Conservation (phyloP, 2,797 vertebrate genomes). For the Merluccius polli region DNA sequence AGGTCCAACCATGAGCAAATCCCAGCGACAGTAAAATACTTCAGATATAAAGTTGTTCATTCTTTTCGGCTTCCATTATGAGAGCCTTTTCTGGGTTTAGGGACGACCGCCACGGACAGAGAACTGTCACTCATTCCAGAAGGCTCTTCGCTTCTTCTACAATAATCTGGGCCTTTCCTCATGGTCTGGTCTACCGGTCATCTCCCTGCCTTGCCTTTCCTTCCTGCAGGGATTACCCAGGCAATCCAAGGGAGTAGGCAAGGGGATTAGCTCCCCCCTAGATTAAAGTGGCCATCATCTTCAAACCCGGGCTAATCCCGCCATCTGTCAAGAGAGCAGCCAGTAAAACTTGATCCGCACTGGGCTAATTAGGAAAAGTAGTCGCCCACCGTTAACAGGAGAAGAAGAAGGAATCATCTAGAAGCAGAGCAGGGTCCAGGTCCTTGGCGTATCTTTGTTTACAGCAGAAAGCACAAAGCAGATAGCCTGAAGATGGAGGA, state of each 20-base stretch:
- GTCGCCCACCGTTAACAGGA: slow-evolving; percentile 34
- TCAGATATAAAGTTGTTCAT: not conserved
- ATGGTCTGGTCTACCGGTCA: slow-evolving; percentile 39
- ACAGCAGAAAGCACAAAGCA: not conserved
- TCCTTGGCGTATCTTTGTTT: not conserved
- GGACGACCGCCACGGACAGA: too few relatives aligned
- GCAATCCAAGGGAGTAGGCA: slow-evolving; percentile 50
- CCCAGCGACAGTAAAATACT: not conserved
- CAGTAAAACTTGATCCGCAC: slow-evolving; percentile 53
- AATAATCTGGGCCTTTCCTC: slow-evolving; percentile 38
- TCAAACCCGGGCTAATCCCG: slow-evolving; percentile 70
- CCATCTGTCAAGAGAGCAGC: slow-evolving; percentile 82
- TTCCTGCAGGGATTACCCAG: slow-evolving; percentile 53
- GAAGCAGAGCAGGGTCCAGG: not conserved
- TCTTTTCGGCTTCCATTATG: not conserved
- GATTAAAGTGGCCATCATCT: slow-evolving; percentile 75
- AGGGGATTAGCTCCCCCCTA: slow-evolving; percentile 68
- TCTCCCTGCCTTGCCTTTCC: slow-evolving; percentile 33
- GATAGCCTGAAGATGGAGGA: slow-evolving; percentile 72
- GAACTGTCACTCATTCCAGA: slow-evolving; percentile 43
- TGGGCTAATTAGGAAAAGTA: slow-evolving; percentile 61
- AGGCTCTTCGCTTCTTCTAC: slow-evolving; percentile 44
- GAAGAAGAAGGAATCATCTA: not conserved
- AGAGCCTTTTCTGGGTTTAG: not conserved
- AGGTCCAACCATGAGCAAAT: not conserved